Evolutionary conservation across 2,797 vertebrate genomes (phyloP).

Genomic region (Coluber constrictor): DNA sequence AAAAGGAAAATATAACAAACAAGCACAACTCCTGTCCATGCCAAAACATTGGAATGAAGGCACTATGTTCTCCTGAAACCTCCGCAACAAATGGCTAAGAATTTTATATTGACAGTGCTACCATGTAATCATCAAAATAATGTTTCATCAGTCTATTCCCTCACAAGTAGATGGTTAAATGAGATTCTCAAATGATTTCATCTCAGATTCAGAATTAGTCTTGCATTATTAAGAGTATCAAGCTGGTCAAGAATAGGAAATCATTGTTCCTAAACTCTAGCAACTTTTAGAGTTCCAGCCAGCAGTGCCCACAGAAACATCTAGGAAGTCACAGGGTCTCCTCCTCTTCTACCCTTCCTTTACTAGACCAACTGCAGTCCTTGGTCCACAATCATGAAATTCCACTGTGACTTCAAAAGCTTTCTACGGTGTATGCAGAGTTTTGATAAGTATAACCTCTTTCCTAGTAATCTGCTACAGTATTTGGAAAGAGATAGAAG

Average conservation of each 20-base stretch:
- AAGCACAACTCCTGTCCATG: not conserved
- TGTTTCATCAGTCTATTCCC: not conserved
- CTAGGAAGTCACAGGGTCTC: not conserved
- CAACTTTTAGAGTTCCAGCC: not conserved
- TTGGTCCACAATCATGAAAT: not conserved
- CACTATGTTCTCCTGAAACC: not conserved
- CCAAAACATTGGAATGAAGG: not conserved
- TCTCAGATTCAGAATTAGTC: not conserved
- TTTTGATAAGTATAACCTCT: not conserved
- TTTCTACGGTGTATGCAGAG: not conserved
- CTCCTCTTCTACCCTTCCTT: not conserved
- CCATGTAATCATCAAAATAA: not conserved
- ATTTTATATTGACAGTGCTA: not conserved
- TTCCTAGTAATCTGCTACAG: not conserved
- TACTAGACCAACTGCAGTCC: not conserved
- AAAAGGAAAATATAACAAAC: not conserved
- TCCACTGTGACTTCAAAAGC: not conserved
- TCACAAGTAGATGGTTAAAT: not conserved
- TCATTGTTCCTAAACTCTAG: not conserved
- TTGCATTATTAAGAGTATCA: not conserved
- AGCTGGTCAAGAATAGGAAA: not conserved
- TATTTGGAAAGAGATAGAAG: not conserved
- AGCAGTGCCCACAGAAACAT: not conserved
- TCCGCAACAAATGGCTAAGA: not conserved
- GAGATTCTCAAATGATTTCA: not conserved